A percentile compares a stretch with the other conserved stretches of the same genome.
Conservation (phyloP, 2,113 vertebrate species). For the Muscicapa adusta region DNA sequence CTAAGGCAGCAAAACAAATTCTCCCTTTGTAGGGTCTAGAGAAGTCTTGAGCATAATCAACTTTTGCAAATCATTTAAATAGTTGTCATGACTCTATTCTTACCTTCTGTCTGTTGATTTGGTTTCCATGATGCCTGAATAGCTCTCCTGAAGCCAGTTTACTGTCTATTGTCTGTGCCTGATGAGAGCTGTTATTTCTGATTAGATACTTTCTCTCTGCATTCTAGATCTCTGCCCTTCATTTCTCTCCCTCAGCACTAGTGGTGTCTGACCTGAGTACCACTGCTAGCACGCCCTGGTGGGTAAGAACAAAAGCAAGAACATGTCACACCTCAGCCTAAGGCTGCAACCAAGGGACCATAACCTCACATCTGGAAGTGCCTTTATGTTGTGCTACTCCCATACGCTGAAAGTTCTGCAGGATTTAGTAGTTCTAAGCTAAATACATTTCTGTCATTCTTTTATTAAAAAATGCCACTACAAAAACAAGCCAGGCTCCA, state of each 20-base stretch:
- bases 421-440: not conserved
- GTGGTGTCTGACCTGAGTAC: not conserved
- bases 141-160: slow-evolving; percentile 5
- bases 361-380: not conserved
- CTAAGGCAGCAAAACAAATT: not conserved
- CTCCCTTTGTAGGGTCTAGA: not conserved
- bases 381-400: not conserved
- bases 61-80: not conserved
- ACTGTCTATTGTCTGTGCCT: slow-evolving; percentile 13
- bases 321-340: not conserved
- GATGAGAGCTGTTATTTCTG: not conserved
- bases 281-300: not conserved
- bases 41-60: not conserved
- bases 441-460: not conserved
- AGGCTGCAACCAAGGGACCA: not conserved
- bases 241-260: not conserved
- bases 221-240: not conserved
- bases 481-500: not conserved
- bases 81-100: not conserved
- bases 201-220: not conserved
- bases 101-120: slow-evolving; percentile 6
- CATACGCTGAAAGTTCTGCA: not conserved
- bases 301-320: not conserved
- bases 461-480: not conserved
- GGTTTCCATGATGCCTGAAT: not conserved